phyloP scores from a whole-genome alignment of 2,888 invertebrate genomes.

The Abscondita cerata region DNA sequence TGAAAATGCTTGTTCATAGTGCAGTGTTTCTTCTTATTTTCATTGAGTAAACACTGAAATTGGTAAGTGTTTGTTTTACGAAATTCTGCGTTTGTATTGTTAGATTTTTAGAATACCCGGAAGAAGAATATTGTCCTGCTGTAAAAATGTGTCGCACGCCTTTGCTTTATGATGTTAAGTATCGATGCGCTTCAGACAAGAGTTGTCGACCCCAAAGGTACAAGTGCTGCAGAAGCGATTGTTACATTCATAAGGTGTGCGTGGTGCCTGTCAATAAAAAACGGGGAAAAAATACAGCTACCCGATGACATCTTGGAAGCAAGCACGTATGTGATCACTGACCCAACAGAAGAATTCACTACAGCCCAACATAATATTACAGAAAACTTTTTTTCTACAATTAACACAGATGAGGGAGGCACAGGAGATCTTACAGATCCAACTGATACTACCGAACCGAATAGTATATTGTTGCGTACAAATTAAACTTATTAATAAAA shows the following conservation, averaged over 20 bases:
- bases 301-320: not conserved
- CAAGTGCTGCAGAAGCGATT: conserved; percentile 23
- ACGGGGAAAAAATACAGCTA: not conserved
- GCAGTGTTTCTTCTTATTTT: not conserved
- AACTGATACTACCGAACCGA: too few species aligned
- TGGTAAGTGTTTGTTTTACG: conserved; percentile 1
- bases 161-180: conserved; percentile 13
- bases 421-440: too few species aligned
- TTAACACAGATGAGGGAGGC: too few species aligned
- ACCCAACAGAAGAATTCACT: too few species aligned
- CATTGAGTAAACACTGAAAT: not conserved
- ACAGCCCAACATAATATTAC: too few species aligned
- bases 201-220: conserved; percentile 13
- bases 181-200: conserved; percentile 16
- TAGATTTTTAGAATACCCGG: not conserved
- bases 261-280: conserved; percentile 10
- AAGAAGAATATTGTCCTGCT: conserved; percentile 11
- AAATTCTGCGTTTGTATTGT: not conserved
- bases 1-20: not conserved
- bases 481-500: too few species aligned
- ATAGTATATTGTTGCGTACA: too few species aligned
- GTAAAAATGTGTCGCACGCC: conserved; percentile 5
- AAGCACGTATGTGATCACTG: not conserved
- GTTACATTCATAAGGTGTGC: conserved; percentile 25
- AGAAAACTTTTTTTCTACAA: too few species aligned